Conservation (phyloP, 1,140 invertebrate species). For the Drosophila ficusphila region DNA sequence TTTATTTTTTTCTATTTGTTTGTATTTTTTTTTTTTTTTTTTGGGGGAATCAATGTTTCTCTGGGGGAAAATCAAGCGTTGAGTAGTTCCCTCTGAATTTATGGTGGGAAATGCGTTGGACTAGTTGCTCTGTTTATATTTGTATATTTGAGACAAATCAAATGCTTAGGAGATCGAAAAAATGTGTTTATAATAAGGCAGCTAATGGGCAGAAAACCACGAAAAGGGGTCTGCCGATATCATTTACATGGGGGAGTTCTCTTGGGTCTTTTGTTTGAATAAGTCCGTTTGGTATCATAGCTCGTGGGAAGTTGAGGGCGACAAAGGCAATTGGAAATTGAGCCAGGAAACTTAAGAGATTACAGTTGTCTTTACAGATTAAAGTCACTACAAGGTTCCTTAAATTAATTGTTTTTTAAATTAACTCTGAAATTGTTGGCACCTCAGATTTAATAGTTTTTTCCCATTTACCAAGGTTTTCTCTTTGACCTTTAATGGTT, state of each 20-base stretch:
- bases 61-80: constrained; percentile 31
- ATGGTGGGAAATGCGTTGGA: constrained; percentile 64
- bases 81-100: constrained; percentile 59
- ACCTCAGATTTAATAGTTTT: no score
- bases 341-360: neutral
- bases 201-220: constrained; percentile 59
- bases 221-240: constrained; percentile 61
- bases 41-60: neutral
- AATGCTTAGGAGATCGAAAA: constrained; percentile 45
- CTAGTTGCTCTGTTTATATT: constrained; percentile 63
- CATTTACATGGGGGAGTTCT: constrained; percentile 39
- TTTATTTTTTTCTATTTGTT: constrained; percentile 43
- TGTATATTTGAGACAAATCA: constrained; percentile 58
- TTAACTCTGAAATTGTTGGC: neutral
- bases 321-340: neutral
- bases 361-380: neutral
- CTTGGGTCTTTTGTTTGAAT: neutral
- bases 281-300: constrained; percentile 13
- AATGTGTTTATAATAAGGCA: constrained; percentile 74
- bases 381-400: neutral
- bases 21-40: no score
- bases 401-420: neutral
- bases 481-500: no score
- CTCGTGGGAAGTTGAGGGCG: constrained; percentile 16
- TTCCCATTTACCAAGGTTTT: no score